Evolutionary conservation across 2,113 vertebrate species (phyloP), one percentile per base, ranked within the genome.

Genomic region (Oncorhynchus masou): DNA sequence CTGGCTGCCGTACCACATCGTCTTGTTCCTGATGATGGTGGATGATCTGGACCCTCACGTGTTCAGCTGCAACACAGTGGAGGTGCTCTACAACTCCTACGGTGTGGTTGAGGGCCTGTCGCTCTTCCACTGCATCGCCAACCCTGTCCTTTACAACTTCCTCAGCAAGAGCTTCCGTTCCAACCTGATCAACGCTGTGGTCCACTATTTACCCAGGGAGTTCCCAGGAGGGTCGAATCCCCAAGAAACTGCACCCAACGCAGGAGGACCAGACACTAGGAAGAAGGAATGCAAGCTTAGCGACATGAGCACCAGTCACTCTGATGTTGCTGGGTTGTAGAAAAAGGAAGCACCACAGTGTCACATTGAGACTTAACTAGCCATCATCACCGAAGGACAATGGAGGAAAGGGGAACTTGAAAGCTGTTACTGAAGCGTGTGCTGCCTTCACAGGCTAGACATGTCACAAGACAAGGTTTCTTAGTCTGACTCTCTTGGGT

Each of bases 141-240:
- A 99, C 85, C 97, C 97, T 5, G 75, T 99, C 79, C 95, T 99
- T 70, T 99, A 98, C 90, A 99, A 97, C 89, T 97, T 99, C 81
- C 94, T 99, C 20, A 97, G 96, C 91, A 95, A 95, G 16, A 93
- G 89, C 78, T 99, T 99, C 86, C 93, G 91, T 71, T 78, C 84
- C 84, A 94, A 93, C 70, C 92, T 99, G 34, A 77, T 95, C 86
- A 95, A 93, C 0, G 84, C 91, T 0, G 93, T 98, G 80, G 88
- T 96, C 16, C 93, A 78, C 65, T 93, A 89, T 83, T 86, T 98
- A 29, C 94, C 96, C 3, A 94, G 90, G 64, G 91, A 25, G 49
- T 7, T 19, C 3, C 5, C 4, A 0, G 22, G 3, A 70, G 0
- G 0, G 0, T 68, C 0, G 60, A 0, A 31, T 59, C 25, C 39